Conservation (phyloP, 2,888 invertebrate genomes). For the Cephus nigrinus region DNA sequence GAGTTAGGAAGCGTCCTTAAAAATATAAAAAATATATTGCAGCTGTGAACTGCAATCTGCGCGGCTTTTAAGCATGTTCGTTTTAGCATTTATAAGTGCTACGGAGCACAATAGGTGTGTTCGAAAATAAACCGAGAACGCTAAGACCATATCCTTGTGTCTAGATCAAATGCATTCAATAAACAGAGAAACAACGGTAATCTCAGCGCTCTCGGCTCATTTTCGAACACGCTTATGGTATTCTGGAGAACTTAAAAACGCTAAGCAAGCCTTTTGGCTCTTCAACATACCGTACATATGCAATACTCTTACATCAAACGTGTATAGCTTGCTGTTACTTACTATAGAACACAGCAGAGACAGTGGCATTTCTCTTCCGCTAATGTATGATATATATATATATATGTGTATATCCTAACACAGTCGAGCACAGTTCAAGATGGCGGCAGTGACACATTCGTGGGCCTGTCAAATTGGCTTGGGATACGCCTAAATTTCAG, state of each 20-base stretch:
- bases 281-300: slow-evolving; percentile 10
- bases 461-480: slow-evolving; percentile 42
- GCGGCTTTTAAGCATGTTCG: neutral
- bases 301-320: slow-evolving; percentile 22
- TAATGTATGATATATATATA: neutral
- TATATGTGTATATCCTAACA: neutral
- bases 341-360: neutral
- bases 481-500: slow-evolving; percentile 55
- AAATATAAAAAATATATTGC: neutral
- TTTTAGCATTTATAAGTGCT: no score
- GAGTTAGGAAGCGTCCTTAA: neutral
- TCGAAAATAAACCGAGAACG: no score
- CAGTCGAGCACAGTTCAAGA: slow-evolving; percentile 35
- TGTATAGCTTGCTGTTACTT: slow-evolving; percentile 17
- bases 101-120: no score
- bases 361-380: neutral
- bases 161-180: neutral
- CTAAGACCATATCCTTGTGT: neutral
- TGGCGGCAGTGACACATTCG: slow-evolving; percentile 52
- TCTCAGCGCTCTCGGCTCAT: slow-evolving; percentile 14
- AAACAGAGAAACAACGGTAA: neutral
- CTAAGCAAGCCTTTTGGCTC: slow-evolving; percentile 12
- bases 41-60: neutral
- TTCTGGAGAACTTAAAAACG: neutral
- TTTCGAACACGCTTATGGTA: slow-evolving; percentile 18